A percentile compares a stretch with the other conserved stretches of the same genome.
phyloP scores from a whole-genome alignment of 2,888 invertebrate genomes.

The Suillia variegata region DNA sequence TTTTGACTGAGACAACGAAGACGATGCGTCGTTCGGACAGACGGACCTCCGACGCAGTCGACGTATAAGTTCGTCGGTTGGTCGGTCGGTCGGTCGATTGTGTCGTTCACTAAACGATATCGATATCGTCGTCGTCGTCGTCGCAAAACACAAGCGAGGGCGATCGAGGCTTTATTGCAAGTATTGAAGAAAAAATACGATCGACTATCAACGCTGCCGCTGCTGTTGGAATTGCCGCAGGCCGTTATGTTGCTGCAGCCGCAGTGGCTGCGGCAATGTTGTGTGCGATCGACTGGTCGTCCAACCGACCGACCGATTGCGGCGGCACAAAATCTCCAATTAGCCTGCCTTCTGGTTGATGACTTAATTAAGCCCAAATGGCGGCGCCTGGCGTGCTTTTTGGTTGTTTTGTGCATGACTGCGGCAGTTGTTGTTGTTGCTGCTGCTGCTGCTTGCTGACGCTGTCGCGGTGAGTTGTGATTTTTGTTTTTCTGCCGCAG shows the following conservation, averaged over 20 bases:
- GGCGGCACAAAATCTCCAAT: conserved; percentile 61
- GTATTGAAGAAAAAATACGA: conserved; percentile 18
- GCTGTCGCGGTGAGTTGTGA: not conserved
- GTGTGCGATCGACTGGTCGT: conserved; percentile 28
- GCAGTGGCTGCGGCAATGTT: conserved; percentile 21
- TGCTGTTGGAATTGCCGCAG: conserved; percentile 10
- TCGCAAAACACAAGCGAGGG: too few relatives aligned
- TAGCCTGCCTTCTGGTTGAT: conserved; percentile 62
- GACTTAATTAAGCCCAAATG: conserved; percentile 62
- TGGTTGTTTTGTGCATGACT: conserved; percentile 22
- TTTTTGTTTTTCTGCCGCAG: not conserved
- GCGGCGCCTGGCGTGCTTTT: conserved; percentile 50
- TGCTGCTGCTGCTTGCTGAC: not conserved
- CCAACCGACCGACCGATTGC: conserved; percentile 26
- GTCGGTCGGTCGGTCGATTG: conserved; percentile 8
- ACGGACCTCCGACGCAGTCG: too few relatives aligned
- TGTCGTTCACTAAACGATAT: conserved; percentile 18
- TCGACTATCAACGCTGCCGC: conserved; percentile 7
- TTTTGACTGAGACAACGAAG: conserved; percentile 14
- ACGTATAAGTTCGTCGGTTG: not conserved
- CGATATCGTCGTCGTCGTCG: conserved; percentile 15
- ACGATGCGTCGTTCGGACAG: not conserved
- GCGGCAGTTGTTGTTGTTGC: conserved; percentile 13
- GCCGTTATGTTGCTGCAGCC: conserved; percentile 11
- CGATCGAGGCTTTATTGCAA: not conserved